Percentiles rank a stretch among this genome's conserved stretches.
These are phyloP conservation scores for Drosophila sp. DNA, from an alignment of 1,140 invertebrate genomes.

Conservation along the genomic window DNA sequence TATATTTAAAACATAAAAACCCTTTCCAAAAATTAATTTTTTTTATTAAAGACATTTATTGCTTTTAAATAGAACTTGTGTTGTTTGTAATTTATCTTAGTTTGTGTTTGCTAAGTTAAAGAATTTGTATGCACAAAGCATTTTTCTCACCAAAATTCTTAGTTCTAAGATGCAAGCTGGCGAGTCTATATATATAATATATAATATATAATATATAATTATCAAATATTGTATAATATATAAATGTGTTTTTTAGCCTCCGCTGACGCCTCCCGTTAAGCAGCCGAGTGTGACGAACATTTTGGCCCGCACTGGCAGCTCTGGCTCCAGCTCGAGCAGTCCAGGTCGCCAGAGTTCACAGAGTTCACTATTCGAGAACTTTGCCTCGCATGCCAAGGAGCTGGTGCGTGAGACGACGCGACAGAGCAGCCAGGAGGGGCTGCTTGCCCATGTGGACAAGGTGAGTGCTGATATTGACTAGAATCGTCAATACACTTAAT, in stretches of 20 bases:
- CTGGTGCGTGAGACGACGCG: conserved; percentile 93
- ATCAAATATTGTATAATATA: too few relatives aligned
- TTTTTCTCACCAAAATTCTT: too few relatives aligned
- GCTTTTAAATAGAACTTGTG: too few relatives aligned
- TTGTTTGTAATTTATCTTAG: too few relatives aligned
- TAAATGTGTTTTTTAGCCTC: conserved; percentile 67
- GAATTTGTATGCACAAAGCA: too few relatives aligned
- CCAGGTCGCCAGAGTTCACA: conserved; percentile 90
- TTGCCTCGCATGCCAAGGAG: conserved; percentile 94
- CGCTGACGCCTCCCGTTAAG: conserved; percentile 86
- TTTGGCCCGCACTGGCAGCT: conserved; percentile 88
- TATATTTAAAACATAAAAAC: too few relatives aligned
- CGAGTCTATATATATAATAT: too few relatives aligned
- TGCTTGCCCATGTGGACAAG: conserved; percentile 96
- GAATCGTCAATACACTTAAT: background rate
- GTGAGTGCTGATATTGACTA: conserved; percentile 84
- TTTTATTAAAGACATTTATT: too few relatives aligned
- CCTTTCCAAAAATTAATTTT: too few relatives aligned
- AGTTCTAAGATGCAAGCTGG: too few relatives aligned
- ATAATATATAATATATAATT: too few relatives aligned
- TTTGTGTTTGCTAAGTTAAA: too few relatives aligned
- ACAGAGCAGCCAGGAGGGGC: conserved; percentile 94
- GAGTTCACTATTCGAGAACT: conserved; percentile 92
- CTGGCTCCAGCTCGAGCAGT: conserved; percentile 86
- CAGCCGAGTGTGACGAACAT: conserved; percentile 88